Evolutionary conservation across 2,888 invertebrate species (phyloP), one percentile per base, ranked within the genome.

Genomic region (Drosophila mimica): DNA sequence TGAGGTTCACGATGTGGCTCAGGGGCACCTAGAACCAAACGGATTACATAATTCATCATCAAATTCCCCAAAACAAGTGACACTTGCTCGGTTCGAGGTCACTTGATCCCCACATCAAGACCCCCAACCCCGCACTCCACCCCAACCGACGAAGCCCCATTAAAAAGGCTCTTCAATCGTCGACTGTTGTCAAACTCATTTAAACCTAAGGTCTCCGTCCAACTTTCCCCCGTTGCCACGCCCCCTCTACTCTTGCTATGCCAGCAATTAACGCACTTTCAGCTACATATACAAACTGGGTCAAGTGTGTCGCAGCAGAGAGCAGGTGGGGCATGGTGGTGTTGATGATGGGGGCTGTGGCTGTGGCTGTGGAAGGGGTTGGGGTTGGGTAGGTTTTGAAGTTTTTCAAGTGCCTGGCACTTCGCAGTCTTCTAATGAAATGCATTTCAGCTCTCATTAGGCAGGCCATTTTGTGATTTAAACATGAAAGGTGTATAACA

Each of bases 381-480:
- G 53, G 43, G 36, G 61, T 43, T 40, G 48, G 52, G 11, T 5
- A 2, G 25, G 8, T 11, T 13, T 30, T 76, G 61, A 76, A 79
- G 72, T 76, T 81, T 64, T 51, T 70, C 36, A 71, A 79, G 76
- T 79, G 74, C 51, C 52, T 64, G 80, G 74, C 85, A 82, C 78
- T 79, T 79, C 58, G 48, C 62, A 62, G 76, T 57, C 80, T 70
- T 79, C 80, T 85, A 88, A 88, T 88, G 89, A 88, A 85, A 88
- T 83, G 87, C 85, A 87, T 83, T 85, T 88, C 76, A 81, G 82
- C 61, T 65, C 89, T 86, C 89, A 85, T 85, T 85, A 88, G 89
- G 82, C 79, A 74, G 84, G 87, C 89, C 89, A 88, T 88, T 88
- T 84, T 76, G 81, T 69, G 82, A 74, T 75, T 78, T 51, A 69